Percentiles rank a stretch among this genome's conserved stretches.
phyloP scores from a whole-genome alignment of 2,113 vertebrate species.

The Leucoraja erinaceus region DNA sequence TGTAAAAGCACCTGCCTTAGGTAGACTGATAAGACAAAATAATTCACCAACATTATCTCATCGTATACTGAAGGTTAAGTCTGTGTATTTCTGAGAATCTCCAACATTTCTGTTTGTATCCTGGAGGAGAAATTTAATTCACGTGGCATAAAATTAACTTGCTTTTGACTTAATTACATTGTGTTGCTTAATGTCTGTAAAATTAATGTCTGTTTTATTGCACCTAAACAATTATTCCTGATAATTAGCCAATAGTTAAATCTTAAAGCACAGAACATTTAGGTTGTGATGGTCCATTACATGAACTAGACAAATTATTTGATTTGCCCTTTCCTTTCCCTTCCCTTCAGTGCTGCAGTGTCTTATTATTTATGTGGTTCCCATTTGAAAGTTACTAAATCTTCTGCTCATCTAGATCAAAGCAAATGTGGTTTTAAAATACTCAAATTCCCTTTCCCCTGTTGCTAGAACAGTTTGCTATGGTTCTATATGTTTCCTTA shows the following conservation, averaged over 20 bases:
- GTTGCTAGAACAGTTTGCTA: neutral
- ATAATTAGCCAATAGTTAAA: neutral
- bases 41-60: too few species aligned
- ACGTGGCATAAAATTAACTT: neutral
- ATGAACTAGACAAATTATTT: neutral
- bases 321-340: neutral
- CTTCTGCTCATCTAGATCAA: neutral
- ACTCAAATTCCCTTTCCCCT: neutral
- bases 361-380: neutral
- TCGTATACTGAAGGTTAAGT: too few species aligned
- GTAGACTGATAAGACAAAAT: too few species aligned
- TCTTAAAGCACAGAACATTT: neutral
- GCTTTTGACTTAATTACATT: neutral
- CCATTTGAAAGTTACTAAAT: neutral
- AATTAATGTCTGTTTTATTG: neutral
- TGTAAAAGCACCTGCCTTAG: too few species aligned
- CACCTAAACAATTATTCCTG: neutral
- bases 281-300: neutral
- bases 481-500: too few species aligned
- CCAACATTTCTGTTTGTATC: too few species aligned
- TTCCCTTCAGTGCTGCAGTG: neutral
- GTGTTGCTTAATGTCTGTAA: neutral
- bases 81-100: too few species aligned
- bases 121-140: neutral
- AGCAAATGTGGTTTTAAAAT: neutral